phyloP scores from a whole-genome alignment of 2,888 invertebrate species.

The Creontiades dilutus region DNA sequence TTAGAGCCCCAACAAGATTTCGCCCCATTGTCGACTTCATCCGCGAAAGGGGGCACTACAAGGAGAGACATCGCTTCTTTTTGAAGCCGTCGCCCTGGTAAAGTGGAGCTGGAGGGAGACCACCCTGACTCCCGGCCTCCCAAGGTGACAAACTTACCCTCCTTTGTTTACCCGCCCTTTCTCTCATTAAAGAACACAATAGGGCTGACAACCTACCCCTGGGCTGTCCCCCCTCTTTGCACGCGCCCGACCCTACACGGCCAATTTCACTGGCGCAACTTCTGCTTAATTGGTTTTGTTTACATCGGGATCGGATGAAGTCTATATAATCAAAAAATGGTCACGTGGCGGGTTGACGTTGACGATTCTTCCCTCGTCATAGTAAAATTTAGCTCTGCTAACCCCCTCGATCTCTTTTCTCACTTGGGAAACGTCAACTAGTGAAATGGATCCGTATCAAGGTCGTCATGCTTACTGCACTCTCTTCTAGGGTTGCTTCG shows the following conservation, averaged over 20 bases:
- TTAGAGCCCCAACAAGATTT: constrained; percentile 64
- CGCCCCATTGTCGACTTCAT: constrained; percentile 65
- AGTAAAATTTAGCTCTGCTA: constrained; percentile 1
- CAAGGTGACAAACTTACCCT: constrained; percentile 68
- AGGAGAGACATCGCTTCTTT: constrained; percentile 31
- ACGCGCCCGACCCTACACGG: constrained; percentile 50
- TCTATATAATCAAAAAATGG: constrained; percentile 48
- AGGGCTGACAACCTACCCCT: constrained; percentile 35
- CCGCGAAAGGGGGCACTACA: constrained; percentile 26
- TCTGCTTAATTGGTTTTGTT: constrained; percentile 68
- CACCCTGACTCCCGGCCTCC: constrained; percentile 62
- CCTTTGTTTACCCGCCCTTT: constrained; percentile 60
- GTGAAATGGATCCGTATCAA: background rate
- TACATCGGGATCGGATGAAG: constrained; percentile 58
- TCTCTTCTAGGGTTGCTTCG: background rate
- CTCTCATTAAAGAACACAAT: constrained; percentile 67
- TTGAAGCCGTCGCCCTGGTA: constrained; percentile 37
- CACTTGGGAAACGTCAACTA: background rate
- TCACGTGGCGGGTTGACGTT: constrained; percentile 51
- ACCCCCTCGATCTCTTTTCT: background rate
- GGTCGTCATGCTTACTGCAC: background rate
- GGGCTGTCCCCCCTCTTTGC: constrained; percentile 50
- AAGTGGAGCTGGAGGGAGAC: constrained; percentile 42
- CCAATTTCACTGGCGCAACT: constrained; percentile 58
- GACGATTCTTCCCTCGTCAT: constrained; percentile 22